Evolutionary conservation across 1,140 invertebrate species (phyloP).

Genomic region (Linepithema humile): DNA sequence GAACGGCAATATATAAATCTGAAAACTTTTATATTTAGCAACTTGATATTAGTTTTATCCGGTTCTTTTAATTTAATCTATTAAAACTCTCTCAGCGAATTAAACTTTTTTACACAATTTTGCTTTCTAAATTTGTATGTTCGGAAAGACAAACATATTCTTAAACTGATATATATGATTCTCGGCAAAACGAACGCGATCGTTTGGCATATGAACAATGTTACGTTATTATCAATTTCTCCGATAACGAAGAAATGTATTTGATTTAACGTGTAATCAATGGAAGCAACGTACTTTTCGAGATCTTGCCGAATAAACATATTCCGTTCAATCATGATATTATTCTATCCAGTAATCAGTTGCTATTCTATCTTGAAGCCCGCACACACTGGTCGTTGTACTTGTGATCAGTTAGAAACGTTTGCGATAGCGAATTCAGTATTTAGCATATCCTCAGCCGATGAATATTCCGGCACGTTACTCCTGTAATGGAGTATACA

Average conservation of each 20-base stretch:
- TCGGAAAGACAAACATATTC: neutral
- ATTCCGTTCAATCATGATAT: neutral
- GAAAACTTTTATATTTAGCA: neutral
- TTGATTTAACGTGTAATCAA: conserved; percentile 4
- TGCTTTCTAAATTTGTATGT: neutral
- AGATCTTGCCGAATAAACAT: neutral
- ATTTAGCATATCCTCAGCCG: conserved; percentile 66
- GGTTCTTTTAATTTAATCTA: neutral
- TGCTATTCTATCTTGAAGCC: conserved; percentile 36
- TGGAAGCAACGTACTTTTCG: too few relatives aligned
- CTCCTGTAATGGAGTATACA: conserved; percentile 59
- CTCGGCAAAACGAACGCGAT: too few relatives aligned
- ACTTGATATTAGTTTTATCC: neutral
- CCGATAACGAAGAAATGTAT: neutral
- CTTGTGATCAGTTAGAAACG: conserved; percentile 52
- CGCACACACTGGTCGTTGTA: conserved; percentile 20
- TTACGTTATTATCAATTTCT: neutral
- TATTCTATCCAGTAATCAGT: conserved; percentile 59
- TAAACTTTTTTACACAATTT: neutral
- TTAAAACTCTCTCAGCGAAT: neutral
- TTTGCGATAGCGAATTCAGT: conserved; percentile 62
- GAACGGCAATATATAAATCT: neutral
- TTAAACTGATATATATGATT: neutral
- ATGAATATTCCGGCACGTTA: conserved; percentile 67
- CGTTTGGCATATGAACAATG: too few relatives aligned